Conservation (phyloP, 1,140 invertebrate species). For the Hyles vespertilio region DNA sequence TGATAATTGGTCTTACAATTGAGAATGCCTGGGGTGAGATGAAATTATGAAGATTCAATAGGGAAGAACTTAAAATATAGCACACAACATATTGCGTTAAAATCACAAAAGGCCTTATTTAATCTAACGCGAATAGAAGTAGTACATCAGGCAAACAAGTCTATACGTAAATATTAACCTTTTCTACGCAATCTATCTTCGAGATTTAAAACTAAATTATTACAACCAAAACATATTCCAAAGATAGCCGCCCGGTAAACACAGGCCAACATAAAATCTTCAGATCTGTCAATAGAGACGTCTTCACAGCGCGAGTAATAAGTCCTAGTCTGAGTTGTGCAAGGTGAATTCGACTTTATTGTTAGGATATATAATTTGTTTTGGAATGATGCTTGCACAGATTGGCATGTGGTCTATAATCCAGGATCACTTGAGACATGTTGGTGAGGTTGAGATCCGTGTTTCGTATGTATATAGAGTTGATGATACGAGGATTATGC, state of each 20-base stretch:
- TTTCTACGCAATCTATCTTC: too few relatives aligned
- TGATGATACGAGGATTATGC: not conserved
- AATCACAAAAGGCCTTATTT: too few relatives aligned
- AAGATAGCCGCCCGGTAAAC: conserved; percentile 21
- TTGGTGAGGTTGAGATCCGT: conserved; percentile 29
- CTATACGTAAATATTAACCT: too few relatives aligned
- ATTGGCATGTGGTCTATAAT: conserved; percentile 34
- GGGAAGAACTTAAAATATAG: too few relatives aligned
- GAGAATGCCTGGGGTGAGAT: too few relatives aligned
- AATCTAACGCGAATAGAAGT: too few relatives aligned
- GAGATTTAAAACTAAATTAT: too few relatives aligned
- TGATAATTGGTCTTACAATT: too few relatives aligned
- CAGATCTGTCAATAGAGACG: conserved; percentile 37
- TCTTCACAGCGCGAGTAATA: conserved; percentile 14
- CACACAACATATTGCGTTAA: too few relatives aligned
- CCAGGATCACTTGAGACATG: conserved; percentile 41
- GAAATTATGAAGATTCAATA: too few relatives aligned
- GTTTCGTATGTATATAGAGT: conserved; percentile 24
- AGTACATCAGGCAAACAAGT: too few relatives aligned
- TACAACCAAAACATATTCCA: conserved; percentile 15
- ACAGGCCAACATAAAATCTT: conserved; percentile 28
- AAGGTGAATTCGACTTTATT: conserved; percentile 18
- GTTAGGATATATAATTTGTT: not conserved
- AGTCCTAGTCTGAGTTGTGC: not conserved
- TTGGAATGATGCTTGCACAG: conserved; percentile 7